phyloP scores from a whole-genome alignment of 2,113 vertebrate genomes.

The Vanacampus margaritifer region DNA sequence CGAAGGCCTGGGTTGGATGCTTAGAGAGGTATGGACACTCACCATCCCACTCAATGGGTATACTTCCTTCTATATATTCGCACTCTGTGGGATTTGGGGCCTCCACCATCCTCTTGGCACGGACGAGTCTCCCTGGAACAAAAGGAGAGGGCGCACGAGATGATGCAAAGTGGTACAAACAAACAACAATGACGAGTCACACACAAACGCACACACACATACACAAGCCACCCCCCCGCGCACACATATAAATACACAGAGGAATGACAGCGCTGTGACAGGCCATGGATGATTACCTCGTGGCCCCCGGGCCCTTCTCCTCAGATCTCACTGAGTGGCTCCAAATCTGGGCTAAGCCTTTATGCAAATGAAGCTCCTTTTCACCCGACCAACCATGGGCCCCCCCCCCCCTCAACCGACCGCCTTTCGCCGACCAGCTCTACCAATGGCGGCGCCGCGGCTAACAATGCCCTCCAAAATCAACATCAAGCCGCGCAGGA shows the following conservation, averaged over 20 bases:
- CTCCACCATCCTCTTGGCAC: constrained; percentile 82
- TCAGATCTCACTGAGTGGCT: constrained; percentile 73
- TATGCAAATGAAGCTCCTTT: constrained; percentile 69
- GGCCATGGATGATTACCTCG: constrained; percentile 72
- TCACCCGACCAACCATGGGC: constrained; percentile 66
- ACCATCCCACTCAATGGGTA: constrained; percentile 97
- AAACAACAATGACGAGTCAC: constrained; percentile 45
- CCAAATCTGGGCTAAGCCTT: constrained; percentile 76
- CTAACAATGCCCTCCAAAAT: constrained; percentile 77
- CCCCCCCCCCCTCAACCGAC: constrained; percentile 38
- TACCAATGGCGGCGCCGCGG: constrained; percentile 62
- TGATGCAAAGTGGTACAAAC: constrained; percentile 49
- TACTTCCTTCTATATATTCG: constrained; percentile 79
- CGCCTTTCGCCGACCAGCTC: constrained; percentile 42
- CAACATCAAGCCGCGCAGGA: constrained; percentile 70
- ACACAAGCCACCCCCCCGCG: constrained; percentile 16
- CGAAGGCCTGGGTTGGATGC: neutral
- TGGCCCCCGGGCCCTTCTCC: constrained; percentile 71
- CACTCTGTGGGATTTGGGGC: constrained; percentile 71
- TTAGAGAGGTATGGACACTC: constrained; percentile 50
- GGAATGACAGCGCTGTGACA: constrained; percentile 67
- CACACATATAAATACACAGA: constrained; percentile 52
- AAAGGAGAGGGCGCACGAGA: constrained; percentile 34
- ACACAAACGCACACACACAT: constrained; percentile 32
- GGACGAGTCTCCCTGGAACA: constrained; percentile 77